Percentiles rank a stretch among this genome's conserved stretches.
Evolutionary conservation across 2,113 vertebrate species (phyloP).

Genomic region (Tinamus guttatus): DNA sequence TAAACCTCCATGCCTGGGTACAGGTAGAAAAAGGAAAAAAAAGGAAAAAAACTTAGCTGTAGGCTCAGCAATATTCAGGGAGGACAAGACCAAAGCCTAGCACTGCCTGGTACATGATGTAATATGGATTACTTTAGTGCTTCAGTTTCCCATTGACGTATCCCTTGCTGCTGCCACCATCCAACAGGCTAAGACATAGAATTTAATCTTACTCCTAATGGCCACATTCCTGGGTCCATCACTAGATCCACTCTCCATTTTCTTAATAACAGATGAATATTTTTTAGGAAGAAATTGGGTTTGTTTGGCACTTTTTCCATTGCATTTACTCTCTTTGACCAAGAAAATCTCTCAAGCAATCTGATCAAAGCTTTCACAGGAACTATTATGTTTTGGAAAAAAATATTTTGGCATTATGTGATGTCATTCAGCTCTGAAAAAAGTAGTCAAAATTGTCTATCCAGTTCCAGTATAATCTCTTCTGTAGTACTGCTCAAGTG

Average conservation of each 20-base stretch:
- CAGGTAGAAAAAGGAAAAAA: neutral
- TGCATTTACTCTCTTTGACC: neutral
- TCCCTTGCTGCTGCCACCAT: neutral
- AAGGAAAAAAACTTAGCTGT: neutral
- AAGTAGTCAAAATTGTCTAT: accelerated
- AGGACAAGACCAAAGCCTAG: neutral
- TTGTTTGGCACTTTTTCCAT: neutral
- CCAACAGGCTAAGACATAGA: neutral
- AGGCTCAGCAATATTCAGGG: neutral
- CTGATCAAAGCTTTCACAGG: neutral
- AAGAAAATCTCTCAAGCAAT: neutral
- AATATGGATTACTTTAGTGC: neutral
- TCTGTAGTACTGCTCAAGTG: neutral
- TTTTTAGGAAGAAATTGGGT: neutral
- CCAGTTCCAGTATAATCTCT: neutral
- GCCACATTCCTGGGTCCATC: neutral
- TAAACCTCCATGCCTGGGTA: neutral
- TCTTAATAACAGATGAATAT: neutral
- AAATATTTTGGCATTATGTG: neutral
- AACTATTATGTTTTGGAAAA: neutral
- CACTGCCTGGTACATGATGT: neutral
- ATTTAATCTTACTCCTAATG: neutral
- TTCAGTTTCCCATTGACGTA: neutral
- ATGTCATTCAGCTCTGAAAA: neutral
- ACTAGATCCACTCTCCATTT: neutral